phyloP scores from a whole-genome alignment of 2,113 vertebrate genomes.

The Crypturellus undulatus region DNA sequence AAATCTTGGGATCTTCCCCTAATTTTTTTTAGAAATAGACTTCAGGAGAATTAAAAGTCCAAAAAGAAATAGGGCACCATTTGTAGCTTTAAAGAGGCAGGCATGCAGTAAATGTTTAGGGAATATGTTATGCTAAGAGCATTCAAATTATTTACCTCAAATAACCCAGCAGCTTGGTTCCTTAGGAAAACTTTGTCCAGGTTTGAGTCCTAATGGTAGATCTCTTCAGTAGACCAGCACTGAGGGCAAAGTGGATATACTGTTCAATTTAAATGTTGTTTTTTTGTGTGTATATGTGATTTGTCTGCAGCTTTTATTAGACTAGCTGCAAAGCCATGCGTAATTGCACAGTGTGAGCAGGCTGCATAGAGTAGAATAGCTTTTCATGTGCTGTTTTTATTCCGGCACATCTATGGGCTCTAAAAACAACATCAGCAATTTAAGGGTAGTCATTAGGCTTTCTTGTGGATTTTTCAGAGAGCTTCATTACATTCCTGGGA shows the following conservation, averaged over 20 bases:
- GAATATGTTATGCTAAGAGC: neutral
- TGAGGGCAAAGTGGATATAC: neutral
- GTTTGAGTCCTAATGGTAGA: neutral
- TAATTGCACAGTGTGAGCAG: neutral
- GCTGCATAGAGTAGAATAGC: neutral
- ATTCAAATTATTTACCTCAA: neutral
- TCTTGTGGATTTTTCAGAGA: neutral
- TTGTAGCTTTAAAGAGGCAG: constrained; percentile 55
- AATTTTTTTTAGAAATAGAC: constrained; percentile 14
- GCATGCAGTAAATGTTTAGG: neutral
- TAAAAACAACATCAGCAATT: neutral
- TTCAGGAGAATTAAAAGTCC: constrained; percentile 53
- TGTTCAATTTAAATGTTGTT: neutral
- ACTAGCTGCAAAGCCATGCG: neutral
- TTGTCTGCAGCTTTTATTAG: neutral
- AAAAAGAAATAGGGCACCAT: constrained; percentile 28
- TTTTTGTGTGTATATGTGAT: neutral
- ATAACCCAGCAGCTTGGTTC: neutral
- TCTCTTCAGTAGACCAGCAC: neutral
- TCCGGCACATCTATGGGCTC: neutral
- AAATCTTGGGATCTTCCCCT: constrained; percentile 32
- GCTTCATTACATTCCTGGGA: neutral
- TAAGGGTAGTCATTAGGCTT: neutral
- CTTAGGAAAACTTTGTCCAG: neutral
- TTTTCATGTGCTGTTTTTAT: neutral